Evolutionary conservation across 2,888 invertebrate species (phyloP), one percentile per base, ranked within the genome.

Genomic region (Cylindroiulus punctatus): DNA sequence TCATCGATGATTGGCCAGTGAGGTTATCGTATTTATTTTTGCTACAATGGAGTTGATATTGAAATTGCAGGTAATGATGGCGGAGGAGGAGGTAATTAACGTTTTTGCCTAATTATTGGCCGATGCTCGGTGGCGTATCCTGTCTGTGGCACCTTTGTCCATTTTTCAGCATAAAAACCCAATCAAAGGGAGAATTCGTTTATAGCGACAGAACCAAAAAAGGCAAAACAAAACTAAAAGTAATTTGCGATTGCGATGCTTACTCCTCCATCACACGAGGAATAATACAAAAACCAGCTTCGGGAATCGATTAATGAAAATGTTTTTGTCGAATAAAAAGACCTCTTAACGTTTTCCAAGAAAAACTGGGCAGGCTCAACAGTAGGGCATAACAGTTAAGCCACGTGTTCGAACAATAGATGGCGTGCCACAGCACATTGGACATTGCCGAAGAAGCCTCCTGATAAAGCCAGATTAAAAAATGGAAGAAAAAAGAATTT

Each of bases 301-400:
- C 52, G n/a, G n/a, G 52, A 52, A 52, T 52, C 52, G 52, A 52
- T 52, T 52, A 52, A 52, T 52, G 52, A 52, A 52, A n/a, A n/a
- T 52, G 19, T 10, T 52, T 52, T 52, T 52, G 1, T 52, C 1
- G n/a, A 52, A 52, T 52, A 52, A 52, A 52, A 52, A 52, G 52
- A 0, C n/a, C 52, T 1, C 52, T 52, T 52, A 52, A 52, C 52
- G 52, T 52, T 52, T 52, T 52, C 52, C 52, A 7, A 52, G 52
- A 52, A 52, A 52, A 52, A 52, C 52, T n/a, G 1, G 52, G n/a
- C 52, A 17, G 3, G 47, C 17, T 47, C 47, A 47, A 47, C 47
- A 17, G 14, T 17, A 10, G 17, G 47, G 17, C 47, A 47, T 7
- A 47, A 47, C 47, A 47, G 47, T 47, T 47, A 47, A 47, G 47